These are phyloP conservation scores for Amaurobius ferox DNA, from an alignment of 2,888 invertebrate genomes.

Conservation along the genomic window DNA sequence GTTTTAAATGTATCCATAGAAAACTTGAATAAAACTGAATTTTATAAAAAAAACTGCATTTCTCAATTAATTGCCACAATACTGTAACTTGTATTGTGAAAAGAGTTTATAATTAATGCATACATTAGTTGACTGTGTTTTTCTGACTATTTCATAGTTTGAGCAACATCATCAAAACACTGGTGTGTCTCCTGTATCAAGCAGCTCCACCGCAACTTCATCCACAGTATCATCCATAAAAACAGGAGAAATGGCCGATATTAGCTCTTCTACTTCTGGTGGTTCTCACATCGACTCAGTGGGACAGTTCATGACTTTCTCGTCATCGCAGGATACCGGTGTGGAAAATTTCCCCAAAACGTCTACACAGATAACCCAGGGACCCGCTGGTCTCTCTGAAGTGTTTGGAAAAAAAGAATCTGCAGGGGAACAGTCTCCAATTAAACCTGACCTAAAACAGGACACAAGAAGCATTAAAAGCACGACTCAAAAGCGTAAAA, in stretches of 20 bases:
- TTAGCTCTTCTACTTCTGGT: conserved; percentile 31
- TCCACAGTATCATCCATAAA: conserved; percentile 12
- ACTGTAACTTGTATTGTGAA: too few relatives aligned
- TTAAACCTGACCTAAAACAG: background rate
- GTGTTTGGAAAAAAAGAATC: background rate
- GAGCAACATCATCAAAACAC: background rate
- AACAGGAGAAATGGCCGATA: conserved; percentile 38
- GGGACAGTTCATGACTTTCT: background rate
- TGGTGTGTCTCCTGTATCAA: conserved; percentile 31
- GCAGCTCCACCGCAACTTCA: conserved; percentile 14
- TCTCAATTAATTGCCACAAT: too few relatives aligned
- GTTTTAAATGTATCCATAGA: too few relatives aligned
- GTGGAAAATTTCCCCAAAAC: conserved; percentile 22
- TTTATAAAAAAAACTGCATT: too few relatives aligned
- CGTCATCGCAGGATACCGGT: conserved; percentile 31
- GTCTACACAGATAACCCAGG: conserved; percentile 52
- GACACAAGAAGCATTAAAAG: background rate
- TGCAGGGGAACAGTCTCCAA: conserved; percentile 20
- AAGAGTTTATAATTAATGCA: background rate
- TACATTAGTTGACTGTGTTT: background rate
- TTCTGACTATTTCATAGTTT: background rate
- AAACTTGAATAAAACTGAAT: too few relatives aligned
- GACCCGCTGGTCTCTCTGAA: background rate
- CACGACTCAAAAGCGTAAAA: background rate
- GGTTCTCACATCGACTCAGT: conserved; percentile 9